A percentile compares a stretch with the other conserved stretches of the same genome.
phyloP scores from a whole-genome alignment of 2,113 vertebrate species.

The Riparia riparia region DNA sequence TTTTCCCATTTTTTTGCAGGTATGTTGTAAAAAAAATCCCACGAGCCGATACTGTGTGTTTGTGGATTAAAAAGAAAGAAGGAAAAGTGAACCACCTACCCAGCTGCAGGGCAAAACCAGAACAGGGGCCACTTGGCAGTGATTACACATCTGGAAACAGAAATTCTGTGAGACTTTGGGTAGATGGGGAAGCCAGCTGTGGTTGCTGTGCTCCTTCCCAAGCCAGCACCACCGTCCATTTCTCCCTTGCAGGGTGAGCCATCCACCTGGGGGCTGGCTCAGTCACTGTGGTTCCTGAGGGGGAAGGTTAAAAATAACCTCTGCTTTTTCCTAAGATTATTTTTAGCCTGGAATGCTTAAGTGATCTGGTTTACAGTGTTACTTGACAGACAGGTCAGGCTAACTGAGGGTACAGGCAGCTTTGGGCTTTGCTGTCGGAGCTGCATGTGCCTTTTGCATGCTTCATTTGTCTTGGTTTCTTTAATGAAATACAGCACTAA shows the following conservation, averaged over 20 bases:
- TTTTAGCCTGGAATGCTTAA: slow-evolving; percentile 36
- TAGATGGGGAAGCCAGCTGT: neutral
- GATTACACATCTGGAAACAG: neutral
- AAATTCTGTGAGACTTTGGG: neutral
- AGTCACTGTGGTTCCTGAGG: neutral
- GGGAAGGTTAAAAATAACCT: slow-evolving; percentile 28
- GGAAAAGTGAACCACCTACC: neutral
- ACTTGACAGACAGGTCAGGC: neutral
- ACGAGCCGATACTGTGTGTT: neutral
- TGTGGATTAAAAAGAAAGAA: neutral
- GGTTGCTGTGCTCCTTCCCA: neutral
- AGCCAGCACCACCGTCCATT: neutral
- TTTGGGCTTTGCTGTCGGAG: neutral
- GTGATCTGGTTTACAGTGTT: neutral
- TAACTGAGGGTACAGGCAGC: neutral
- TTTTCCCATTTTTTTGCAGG: neutral
- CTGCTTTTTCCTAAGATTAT: neutral
- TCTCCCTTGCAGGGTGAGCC: neutral
- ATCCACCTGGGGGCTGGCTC: neutral
- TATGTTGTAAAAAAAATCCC: neutral
- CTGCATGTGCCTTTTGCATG: neutral
- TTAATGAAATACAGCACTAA: neutral
- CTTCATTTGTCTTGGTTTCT: neutral
- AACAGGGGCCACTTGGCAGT: neutral
- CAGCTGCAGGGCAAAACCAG: neutral